A percentile compares a stretch with the other conserved stretches of the same genome.
Evolutionary conservation across 2,888 invertebrate genomes (phyloP).

Genomic region (Blera fallax): DNA sequence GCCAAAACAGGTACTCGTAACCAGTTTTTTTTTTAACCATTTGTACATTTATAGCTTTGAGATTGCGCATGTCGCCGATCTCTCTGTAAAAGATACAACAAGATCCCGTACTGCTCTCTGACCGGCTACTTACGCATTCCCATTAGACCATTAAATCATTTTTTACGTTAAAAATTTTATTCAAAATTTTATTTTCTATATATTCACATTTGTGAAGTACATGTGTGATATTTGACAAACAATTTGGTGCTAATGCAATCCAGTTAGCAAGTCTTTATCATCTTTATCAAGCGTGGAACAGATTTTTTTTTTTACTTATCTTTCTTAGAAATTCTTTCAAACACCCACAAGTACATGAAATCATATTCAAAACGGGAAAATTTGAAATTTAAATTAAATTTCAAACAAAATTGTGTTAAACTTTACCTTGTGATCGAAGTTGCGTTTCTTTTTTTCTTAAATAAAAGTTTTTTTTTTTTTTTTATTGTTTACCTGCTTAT

Average conservation of each 20-base stretch:
- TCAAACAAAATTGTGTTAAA: not conserved
- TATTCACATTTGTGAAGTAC: not conserved
- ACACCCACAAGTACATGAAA: not conserved
- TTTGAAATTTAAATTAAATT: not conserved
- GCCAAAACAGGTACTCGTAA: not conserved
- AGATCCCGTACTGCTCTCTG: not conserved
- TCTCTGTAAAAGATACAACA: not conserved
- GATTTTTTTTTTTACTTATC: not conserved
- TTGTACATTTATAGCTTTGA: not conserved
- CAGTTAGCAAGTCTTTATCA: slow-evolving; percentile 1
- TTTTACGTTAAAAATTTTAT: not conserved
- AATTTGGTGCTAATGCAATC: not conserved
- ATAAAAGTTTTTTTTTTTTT: slow-evolving; percentile 10
- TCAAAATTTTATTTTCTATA: not conserved
- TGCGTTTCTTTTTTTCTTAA: slow-evolving; percentile 9
- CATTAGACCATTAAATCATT: not conserved
- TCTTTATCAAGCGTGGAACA: not conserved
- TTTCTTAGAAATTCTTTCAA: not conserved
- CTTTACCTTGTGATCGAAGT: not conserved
- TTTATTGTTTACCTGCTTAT: slow-evolving; percentile 16
- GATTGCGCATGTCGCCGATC: not conserved
- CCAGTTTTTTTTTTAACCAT: not conserved
- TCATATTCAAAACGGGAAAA: not conserved
- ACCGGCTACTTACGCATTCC: not conserved
- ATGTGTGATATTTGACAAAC: not conserved